Evolutionary conservation across 2,113 vertebrate genomes (phyloP), one percentile per base, ranked within the genome.

Genomic region (Ciconia stormi): DNA sequence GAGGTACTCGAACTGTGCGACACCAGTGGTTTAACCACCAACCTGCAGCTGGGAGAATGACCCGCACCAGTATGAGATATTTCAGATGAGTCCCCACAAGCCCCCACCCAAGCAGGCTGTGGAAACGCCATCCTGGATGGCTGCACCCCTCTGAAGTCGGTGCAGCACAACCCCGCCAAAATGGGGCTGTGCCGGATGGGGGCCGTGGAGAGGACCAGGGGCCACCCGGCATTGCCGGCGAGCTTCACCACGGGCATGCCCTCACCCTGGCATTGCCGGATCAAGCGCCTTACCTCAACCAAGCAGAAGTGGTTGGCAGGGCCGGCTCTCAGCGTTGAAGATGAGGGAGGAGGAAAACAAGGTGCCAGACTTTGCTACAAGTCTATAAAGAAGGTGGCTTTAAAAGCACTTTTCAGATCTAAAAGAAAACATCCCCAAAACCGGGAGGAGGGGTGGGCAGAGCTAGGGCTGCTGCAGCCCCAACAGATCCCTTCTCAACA

Each of bases 141-240:
- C 19, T 16, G 32, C 61, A 50, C 20, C 55, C 42, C 52, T 16
- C 34, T 11, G 14, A 7, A 26, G 53, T 17, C 13, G 16, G 21
- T 6, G 29, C 38, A n/a, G 72, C 36, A 21, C 61, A 74, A 19
- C 15, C 59, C 50, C 13, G 1, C 7, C 0, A 2, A 29, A 32
- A 8, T 4, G 18, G 59, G 66, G 27, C 15, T 7, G 3, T 6
- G 40, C 40, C 0, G 0, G 26, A 49, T 8, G 11, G 36, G 74
- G 47, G 26, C 71, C 15, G 18, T 10, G 53, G 27, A 11, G 15
- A 21, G 58, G 62, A 40, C 38, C 42, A 9, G 40, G 55, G 36
- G 27, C 21, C 13, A 4, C 52, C 40, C 9, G 2, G 70, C 32
- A 18, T 5, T 7, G 16, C 55, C 0, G 0, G 17, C 0, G 6